A percentile compares a stretch with the other conserved stretches of the same genome.
These are phyloP conservation scores for Homarus gammarus DNA, from an alignment of 2,888 invertebrate genomes.

Conservation along the genomic window DNA sequence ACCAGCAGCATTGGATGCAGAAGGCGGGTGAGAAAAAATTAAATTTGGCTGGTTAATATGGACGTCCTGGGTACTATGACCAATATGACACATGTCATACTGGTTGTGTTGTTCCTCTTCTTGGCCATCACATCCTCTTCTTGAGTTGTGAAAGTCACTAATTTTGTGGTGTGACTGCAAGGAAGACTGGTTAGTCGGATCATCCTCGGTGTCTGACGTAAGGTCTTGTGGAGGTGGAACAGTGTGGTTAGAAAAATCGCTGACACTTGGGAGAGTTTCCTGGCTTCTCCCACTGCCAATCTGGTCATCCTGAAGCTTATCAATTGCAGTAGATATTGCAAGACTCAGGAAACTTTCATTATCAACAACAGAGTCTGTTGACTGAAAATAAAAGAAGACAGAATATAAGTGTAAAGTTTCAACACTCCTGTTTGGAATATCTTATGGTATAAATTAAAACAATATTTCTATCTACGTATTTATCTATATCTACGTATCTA, in stretches of 20 bases:
- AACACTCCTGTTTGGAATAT: no score
- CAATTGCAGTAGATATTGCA: conserved; percentile 74
- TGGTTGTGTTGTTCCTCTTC: conserved; percentile 44
- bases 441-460: no score
- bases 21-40: conserved; percentile 46
- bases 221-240: conserved; percentile 13
- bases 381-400: conserved; percentile 45
- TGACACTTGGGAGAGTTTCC: conserved; percentile 20
- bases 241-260: conserved; percentile 44
- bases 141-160: conserved; percentile 46
- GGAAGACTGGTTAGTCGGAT: not conserved
- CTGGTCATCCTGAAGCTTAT: conserved; percentile 60
- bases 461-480: no score
- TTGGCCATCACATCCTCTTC: conserved; percentile 49
- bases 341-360: conserved; percentile 70
- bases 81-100: conserved; percentile 42
- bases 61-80: conserved; percentile 39
- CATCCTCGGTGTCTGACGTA: conserved; percentile 13
- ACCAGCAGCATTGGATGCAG: conserved; percentile 16
- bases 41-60: conserved; percentile 45
- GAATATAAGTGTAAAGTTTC: no score
- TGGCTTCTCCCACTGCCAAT: conserved; percentile 35
- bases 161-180: conserved; percentile 40
- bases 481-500: no score
- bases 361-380: conserved; percentile 67